Conservation (phyloP, 2,888 invertebrate species). For the Drosophila yooni region DNA sequence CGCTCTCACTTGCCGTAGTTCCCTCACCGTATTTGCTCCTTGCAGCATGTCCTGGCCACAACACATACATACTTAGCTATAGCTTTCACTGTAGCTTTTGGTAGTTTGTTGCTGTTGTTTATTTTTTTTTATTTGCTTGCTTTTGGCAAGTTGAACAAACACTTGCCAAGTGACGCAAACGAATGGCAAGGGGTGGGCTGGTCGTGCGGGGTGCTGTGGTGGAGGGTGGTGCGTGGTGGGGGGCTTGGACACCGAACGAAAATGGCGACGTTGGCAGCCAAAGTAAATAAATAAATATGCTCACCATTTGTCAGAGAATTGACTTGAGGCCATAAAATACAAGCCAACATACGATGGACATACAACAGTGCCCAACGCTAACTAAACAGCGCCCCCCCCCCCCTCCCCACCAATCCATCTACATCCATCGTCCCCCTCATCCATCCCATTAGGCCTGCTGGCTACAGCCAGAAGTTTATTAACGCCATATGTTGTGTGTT, state of each 20-base stretch:
- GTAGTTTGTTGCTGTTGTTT: conserved; percentile 21
- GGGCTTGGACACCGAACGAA: conserved; percentile 10
- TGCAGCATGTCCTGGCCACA: conserved; percentile 11
- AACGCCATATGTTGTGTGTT: conserved; percentile 75
- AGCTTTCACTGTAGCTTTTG: conserved; percentile 14
- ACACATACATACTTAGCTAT: neutral
- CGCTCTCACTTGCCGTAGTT: neutral
- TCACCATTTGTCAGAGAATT: conserved; percentile 80
- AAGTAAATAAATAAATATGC: conserved; percentile 82
- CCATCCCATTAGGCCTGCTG: conserved; percentile 28
- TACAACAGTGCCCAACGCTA: conserved; percentile 27
- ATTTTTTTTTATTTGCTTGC: conserved; percentile 47
- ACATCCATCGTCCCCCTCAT: neutral
- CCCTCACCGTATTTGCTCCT: conserved; percentile 1
- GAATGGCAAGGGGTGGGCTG: conserved; percentile 14
- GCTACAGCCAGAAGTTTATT: conserved; percentile 71
- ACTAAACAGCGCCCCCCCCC: neutral
- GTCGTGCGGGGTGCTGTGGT: neutral
- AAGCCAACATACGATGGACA: conserved; percentile 61
- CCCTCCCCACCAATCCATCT: neutral
- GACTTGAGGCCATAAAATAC: conserved; percentile 80
- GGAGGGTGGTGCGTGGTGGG: neutral
- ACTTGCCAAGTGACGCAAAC: conserved; percentile 76
- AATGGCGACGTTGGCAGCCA: conserved; percentile 52
- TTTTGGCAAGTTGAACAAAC: conserved; percentile 73